Evolutionary conservation across 1,140 invertebrate species (phyloP).

Genomic region (Sinonovacula constricta): DNA sequence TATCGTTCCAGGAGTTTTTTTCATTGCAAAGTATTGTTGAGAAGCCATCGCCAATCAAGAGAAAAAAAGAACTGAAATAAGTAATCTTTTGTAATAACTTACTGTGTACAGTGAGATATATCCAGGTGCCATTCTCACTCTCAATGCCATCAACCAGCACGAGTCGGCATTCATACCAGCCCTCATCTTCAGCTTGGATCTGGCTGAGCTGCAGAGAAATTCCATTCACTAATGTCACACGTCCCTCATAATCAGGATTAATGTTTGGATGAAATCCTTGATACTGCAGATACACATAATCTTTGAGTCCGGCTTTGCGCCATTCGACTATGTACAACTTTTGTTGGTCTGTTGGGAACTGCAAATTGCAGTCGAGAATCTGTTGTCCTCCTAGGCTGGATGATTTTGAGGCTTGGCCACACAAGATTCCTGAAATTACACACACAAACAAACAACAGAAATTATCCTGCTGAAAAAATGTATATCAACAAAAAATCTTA

Average conservation of each 20-base stretch:
- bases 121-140: constrained; percentile 95
- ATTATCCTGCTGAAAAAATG: too few relatives aligned
- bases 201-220: constrained; percentile 96
- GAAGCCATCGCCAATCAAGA: too few relatives aligned
- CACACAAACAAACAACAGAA: too few relatives aligned
- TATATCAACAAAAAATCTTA: too few relatives aligned
- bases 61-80: too few relatives aligned
- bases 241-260: constrained; percentile 93
- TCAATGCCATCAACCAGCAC: constrained; percentile 96
- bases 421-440: constrained; percentile 50
- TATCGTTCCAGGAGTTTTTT: too few relatives aligned
- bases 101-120: constrained; percentile 97
- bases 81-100: too few relatives aligned
- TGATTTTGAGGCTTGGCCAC: constrained; percentile 73
- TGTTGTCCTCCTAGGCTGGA: constrained; percentile 96
- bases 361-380: constrained; percentile 97
- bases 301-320: constrained; percentile 93
- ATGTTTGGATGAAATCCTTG: constrained; percentile 97
- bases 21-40: too few relatives aligned
- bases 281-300: constrained; percentile 80
- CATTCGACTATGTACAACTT: constrained; percentile 98
- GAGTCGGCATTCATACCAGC: constrained; percentile 98
- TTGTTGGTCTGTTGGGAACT: constrained; percentile 95
- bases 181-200: constrained; percentile 94
- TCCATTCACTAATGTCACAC: constrained; percentile 91